These are phyloP conservation scores for Lasioglossum morio DNA, from an alignment of 2,888 invertebrate genomes.

Conservation along the genomic window DNA sequence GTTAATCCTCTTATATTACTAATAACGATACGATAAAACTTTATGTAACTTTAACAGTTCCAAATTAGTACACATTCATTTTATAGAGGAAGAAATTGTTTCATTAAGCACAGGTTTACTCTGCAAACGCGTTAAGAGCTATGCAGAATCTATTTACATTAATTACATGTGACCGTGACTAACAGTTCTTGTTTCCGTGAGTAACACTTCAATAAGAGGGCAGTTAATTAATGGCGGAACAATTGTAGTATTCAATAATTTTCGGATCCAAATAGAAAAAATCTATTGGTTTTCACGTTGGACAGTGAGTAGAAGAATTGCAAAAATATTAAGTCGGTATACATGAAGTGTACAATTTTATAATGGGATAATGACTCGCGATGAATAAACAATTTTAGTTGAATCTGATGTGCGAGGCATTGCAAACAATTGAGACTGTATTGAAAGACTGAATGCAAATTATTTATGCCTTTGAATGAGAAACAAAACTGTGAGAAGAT, in stretches of 20 bases:
- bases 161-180: not conserved
- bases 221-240: not conserved
- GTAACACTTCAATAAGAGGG: not conserved
- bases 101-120: not conserved
- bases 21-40: not conserved
- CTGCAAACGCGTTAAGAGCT: not conserved
- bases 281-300: too few species aligned
- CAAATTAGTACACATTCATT: not conserved
- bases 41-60: not conserved
- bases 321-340: too few species aligned
- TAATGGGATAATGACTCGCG: too few species aligned
- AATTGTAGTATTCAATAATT: not conserved
- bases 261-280: too few species aligned
- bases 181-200: conserved; percentile 4
- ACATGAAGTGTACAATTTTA: too few species aligned
- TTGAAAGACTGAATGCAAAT: too few species aligned
- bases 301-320: too few species aligned
- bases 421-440: too few species aligned
- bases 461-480: too few species aligned
- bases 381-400: too few species aligned
- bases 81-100: not conserved
- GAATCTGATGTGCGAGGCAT: too few species aligned
- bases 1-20: not conserved
- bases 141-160: conserved; percentile 1
- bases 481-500: too few species aligned